Evolutionary conservation across 35 echinoderm and acorn worm genomes (phyloP).

Genomic region (Heliocidaris erythrogramma): DNA sequence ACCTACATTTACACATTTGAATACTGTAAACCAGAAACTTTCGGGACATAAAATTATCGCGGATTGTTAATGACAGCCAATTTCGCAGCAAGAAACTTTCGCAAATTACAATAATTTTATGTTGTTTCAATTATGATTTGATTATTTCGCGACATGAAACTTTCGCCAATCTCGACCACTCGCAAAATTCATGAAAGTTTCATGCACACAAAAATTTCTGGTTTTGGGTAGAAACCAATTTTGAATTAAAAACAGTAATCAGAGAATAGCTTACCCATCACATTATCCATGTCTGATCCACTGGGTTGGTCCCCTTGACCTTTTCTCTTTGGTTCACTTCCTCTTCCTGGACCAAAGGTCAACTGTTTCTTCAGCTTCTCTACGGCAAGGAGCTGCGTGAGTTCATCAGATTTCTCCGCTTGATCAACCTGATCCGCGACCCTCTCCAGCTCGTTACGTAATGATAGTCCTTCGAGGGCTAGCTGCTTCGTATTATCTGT

Average conservation of each 20-base stretch:
- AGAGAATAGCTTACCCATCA: background rate
- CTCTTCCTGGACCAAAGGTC: background rate
- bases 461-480: slow-evolving; percentile 41
- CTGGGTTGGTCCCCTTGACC: background rate
- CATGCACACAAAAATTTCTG: too few relatives aligned
- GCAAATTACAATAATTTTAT: too few relatives aligned
- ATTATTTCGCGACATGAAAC: too few relatives aligned
- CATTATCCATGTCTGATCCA: background rate
- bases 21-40: too few relatives aligned
- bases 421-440: slow-evolving; percentile 61
- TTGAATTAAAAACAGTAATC: background rate
- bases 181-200: too few relatives aligned
- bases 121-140: too few relatives aligned
- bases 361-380: slow-evolving; percentile 29
- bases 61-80: too few relatives aligned
- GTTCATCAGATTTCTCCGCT: slow-evolving; percentile 41
- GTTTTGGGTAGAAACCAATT: too few relatives aligned
- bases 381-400: background rate
- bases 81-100: too few relatives aligned
- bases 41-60: too few relatives aligned
- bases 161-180: too few relatives aligned
- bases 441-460: slow-evolving; percentile 55
- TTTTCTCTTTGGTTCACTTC: slow-evolving; percentile 30
- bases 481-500: slow-evolving; percentile 56
- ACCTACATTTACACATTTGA: too few relatives aligned